Evolutionary conservation across 1,140 invertebrate species (phyloP).

Genomic region (Goniozus legneri): DNA sequence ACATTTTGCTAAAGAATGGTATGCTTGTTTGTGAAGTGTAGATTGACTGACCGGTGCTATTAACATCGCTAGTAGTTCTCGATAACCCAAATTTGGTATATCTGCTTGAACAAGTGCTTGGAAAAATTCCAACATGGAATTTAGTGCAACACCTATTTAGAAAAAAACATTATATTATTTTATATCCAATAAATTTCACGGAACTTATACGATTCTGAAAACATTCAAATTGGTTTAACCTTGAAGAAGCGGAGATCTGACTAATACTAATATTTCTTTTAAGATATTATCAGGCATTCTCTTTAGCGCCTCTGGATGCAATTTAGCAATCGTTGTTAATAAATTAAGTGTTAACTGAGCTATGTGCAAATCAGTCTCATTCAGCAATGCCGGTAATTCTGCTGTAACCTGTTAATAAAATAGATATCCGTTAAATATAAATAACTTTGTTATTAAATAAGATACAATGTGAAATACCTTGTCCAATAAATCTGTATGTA

Average conservation of each 20-base stretch:
- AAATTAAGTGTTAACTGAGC: slow-evolving; percentile 84
- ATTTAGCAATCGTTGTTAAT: slow-evolving; percentile 70
- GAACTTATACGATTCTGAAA: neutral
- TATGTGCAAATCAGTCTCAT: slow-evolving; percentile 92
- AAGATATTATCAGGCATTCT: slow-evolving; percentile 68
- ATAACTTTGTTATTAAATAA: slow-evolving; percentile 4
- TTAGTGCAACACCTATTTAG: slow-evolving; percentile 72
- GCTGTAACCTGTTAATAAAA: slow-evolving; percentile 58
- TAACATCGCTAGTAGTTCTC: slow-evolving; percentile 73
- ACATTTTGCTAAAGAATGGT: slow-evolving; percentile 91
- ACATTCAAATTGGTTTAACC: slow-evolving; percentile 51
- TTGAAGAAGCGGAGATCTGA: slow-evolving; percentile 86
- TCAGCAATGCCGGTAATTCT: slow-evolving; percentile 86
- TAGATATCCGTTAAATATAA: neutral
- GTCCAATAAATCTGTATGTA: slow-evolving; percentile 70
- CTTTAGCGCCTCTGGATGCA: slow-evolving; percentile 67
- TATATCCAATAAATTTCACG: neutral
- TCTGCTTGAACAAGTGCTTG: slow-evolving; percentile 81
- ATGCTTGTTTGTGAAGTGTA: slow-evolving; percentile 73
- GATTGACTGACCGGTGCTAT: slow-evolving; percentile 59
- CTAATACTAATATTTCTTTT: slow-evolving; percentile 81
- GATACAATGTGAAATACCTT: slow-evolving; percentile 56
- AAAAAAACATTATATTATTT: slow-evolving; percentile 14
- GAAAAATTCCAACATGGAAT: slow-evolving; percentile 88
- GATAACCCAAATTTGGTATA: slow-evolving; percentile 75